Conservation (phyloP, 64 coral and sea anemone genomes). For the Stylophora pistillata region DNA sequence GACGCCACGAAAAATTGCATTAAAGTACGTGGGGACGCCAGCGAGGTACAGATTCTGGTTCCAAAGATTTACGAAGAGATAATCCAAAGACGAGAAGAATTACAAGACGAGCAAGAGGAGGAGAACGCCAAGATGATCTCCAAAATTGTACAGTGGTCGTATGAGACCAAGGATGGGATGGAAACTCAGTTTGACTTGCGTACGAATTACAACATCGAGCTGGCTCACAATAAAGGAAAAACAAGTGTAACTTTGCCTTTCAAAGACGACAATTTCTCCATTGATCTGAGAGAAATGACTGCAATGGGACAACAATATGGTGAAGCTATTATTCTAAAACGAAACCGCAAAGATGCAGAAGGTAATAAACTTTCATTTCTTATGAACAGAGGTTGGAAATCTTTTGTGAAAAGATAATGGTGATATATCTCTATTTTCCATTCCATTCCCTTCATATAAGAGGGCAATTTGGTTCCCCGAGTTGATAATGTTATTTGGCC, state of each 20-base stretch:
- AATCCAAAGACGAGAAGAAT: conserved; percentile 1
- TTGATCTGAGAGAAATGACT: no score
- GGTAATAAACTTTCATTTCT: neutral
- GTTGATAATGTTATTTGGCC: no score
- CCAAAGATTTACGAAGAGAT: no score
- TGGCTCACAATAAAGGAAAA: neutral
- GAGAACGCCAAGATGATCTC: conserved; percentile 12
- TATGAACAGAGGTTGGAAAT: neutral
- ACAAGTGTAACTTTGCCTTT: no score
- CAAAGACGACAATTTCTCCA: no score
- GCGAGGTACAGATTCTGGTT: no score
- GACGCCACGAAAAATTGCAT: no score
- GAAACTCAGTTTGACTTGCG: neutral
- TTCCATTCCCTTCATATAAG: no score
- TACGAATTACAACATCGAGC: neutral
- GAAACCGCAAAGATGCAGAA: neutral
- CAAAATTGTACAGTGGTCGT: conserved; percentile 3
- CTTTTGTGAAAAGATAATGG: no score
- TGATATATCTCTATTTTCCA: no score
- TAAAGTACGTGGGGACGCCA: no score
- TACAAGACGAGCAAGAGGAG: neutral
- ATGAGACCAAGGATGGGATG: neutral
- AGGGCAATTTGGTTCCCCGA: no score
- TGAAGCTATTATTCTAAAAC: neutral
- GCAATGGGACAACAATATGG: neutral